These are phyloP conservation scores for Myxocyprinus asiaticus DNA, from an alignment of 2,113 vertebrate species.

Conservation along the genomic window DNA sequence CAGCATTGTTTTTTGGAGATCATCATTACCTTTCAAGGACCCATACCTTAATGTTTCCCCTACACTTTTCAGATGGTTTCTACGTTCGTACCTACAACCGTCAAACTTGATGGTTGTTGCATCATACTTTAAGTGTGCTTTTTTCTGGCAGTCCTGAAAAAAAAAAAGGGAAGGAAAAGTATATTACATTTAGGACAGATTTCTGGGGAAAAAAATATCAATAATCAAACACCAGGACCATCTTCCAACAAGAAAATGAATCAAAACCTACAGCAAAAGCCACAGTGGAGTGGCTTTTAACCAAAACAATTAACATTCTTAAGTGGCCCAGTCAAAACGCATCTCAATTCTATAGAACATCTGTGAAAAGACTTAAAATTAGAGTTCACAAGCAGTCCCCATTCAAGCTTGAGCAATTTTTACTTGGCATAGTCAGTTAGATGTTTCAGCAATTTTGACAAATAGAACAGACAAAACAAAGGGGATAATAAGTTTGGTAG, in stretches of 20 bases:
- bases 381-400: constrained; percentile 1
- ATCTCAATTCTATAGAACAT: not conserved
- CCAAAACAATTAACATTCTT: not conserved
- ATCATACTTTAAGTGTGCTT: too few relatives aligned
- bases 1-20: too few relatives aligned
- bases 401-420: not conserved
- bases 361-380: not conserved
- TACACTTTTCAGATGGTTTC: too few relatives aligned
- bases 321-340: constrained; percentile 6
- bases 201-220: not conserved
- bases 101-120: too few relatives aligned
- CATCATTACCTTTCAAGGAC: too few relatives aligned
- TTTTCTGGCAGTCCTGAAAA: not conserved
- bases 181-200: not conserved
- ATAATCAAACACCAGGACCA: too few relatives aligned
- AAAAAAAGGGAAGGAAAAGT: not conserved
- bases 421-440: not conserved
- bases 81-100: too few relatives aligned
- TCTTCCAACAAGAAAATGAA: too few relatives aligned
- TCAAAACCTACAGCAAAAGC: not conserved
- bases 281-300: not conserved
- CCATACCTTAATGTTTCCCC: too few relatives aligned
- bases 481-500: not conserved
- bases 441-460: not conserved
- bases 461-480: too few relatives aligned